These are phyloP conservation scores for Camponotus floridanus DNA, from an alignment of 1,140 invertebrate species.

Conservation along the genomic window DNA sequence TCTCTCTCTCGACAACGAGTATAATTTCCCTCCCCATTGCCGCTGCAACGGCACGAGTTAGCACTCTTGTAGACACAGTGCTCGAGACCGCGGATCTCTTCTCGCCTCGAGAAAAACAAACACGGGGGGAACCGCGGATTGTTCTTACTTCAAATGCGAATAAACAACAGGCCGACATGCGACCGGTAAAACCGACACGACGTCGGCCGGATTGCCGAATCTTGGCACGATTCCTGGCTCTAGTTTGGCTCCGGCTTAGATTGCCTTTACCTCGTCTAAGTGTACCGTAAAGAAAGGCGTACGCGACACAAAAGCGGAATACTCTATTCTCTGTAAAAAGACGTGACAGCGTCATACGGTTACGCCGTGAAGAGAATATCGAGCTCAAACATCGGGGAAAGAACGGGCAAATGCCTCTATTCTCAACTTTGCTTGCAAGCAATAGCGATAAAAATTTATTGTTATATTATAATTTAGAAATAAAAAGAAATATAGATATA, in stretches of 20 bases:
- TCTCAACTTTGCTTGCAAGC: not conserved
- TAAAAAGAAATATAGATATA: not conserved
- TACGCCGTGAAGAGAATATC: conserved; percentile 16
- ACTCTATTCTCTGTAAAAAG: conserved; percentile 46
- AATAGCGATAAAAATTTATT: conserved; percentile 3
- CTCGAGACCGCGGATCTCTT: conserved; percentile 48
- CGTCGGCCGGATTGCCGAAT: conserved; percentile 67
- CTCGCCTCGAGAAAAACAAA: conserved; percentile 68
- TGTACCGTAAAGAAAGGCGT: conserved; percentile 54
- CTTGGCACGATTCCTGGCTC: conserved; percentile 77
- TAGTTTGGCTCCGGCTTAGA: conserved; percentile 60
- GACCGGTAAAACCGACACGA: conserved; percentile 53
- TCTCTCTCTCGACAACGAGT: not conserved
- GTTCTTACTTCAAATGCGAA: conserved; percentile 72
- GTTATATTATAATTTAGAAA: not conserved
- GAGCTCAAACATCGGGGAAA: conserved; percentile 12
- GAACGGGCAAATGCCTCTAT: not conserved
- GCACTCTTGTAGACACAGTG: conserved; percentile 49
- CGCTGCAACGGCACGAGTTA: conserved; percentile 3
- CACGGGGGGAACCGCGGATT: conserved; percentile 61
- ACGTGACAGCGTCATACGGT: conserved; percentile 3
- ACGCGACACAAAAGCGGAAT: conserved; percentile 54
- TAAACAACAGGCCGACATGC: conserved; percentile 70
- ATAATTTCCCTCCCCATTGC: conserved; percentile 25
- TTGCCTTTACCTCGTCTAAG: conserved; percentile 58